Conservation (phyloP, 2,797 vertebrate genomes). For the Amblyopsis hoosieri region DNA sequence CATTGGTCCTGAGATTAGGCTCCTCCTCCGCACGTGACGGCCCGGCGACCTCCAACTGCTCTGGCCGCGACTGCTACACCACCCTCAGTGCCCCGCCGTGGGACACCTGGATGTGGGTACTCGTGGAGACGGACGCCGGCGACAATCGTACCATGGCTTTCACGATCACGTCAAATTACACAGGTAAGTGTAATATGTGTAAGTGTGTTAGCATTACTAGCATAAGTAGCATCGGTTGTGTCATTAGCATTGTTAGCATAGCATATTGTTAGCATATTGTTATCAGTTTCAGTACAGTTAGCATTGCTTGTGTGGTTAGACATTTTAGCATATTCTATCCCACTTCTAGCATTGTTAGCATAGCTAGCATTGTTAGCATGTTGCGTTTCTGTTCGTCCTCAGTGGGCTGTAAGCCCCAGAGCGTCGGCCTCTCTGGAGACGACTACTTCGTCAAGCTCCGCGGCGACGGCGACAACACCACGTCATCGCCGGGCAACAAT, state of each 20-base stretch:
- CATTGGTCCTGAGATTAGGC: slow-evolving; percentile 80
- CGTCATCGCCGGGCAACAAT: slow-evolving; percentile 54
- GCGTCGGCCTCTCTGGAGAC: slow-evolving; percentile 64
- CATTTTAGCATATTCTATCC: too few species aligned
- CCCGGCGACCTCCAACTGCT: slow-evolving; percentile 79
- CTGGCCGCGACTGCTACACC: slow-evolving; percentile 69
- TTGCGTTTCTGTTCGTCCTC: slow-evolving; percentile 24
- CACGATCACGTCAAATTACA: slow-evolving; percentile 75
- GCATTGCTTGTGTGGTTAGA: too few species aligned
- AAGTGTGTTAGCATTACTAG: background rate
- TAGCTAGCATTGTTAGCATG: background rate
- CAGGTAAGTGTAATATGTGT: too few species aligned
- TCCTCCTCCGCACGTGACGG: slow-evolving; percentile 73
- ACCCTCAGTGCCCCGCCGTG: slow-evolving; percentile 83
- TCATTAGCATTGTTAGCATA: too few species aligned
- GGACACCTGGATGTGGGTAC: slow-evolving; percentile 87
- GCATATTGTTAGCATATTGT: too few species aligned
- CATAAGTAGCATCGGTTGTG: too few species aligned
- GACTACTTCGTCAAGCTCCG: slow-evolving; percentile 53
- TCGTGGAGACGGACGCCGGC: slow-evolving; percentile 72
- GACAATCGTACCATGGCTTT: slow-evolving; percentile 72
- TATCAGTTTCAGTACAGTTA: too few species aligned
- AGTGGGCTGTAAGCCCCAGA: slow-evolving; percentile 85
- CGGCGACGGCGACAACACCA: slow-evolving; percentile 57
- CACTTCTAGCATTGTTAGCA: too few species aligned